Percentiles rank a stretch among this genome's conserved stretches.
phyloP scores from a whole-genome alignment of 1,140 invertebrate species.

The Drosophila sp. region DNA sequence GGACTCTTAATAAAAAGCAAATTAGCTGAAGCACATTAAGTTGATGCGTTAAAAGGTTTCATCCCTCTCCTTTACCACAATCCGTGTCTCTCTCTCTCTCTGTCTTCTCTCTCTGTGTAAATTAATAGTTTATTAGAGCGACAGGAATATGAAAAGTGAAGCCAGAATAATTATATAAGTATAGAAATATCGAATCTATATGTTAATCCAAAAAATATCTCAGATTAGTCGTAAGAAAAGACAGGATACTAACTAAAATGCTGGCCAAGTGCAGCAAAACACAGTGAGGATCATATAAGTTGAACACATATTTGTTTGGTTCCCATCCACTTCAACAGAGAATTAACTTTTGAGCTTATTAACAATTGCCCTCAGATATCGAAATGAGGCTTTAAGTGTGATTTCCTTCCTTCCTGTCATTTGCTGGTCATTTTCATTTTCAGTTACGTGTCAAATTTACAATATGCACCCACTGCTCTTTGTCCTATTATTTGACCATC shows the following conservation, averaged over 20 bases:
- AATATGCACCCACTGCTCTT: not conserved
- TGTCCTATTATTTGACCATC: no score
- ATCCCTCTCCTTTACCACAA: not conserved
- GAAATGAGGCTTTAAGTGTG: conserved; percentile 11
- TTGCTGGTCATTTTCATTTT: conserved; percentile 21
- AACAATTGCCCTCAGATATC: not conserved
- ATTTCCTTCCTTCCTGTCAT: conserved; percentile 54
- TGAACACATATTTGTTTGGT: no score
- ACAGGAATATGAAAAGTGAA: not conserved
- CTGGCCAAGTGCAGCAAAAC: conserved; percentile 18
- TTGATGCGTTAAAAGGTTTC: conserved; percentile 53
- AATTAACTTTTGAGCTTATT: conserved; percentile 17
- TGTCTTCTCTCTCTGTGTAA: conserved; percentile 6
- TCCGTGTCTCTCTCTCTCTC: not conserved
- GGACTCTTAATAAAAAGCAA: conserved; percentile 72
- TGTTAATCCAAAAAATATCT: no score
- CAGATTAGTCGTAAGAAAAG: conserved; percentile 46
- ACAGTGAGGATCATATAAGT: conserved; percentile 32
- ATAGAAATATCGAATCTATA: no score
- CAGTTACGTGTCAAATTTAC: conserved; percentile 54
- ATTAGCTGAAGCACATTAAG: conserved; percentile 77
- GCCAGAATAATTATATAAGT: no score
- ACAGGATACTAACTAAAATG: conserved; percentile 43
- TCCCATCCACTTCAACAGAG: no score
- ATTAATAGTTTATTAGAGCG: conserved; percentile 49